Evolutionary conservation across 2,113 vertebrate genomes (phyloP), one percentile per base, ranked within the genome.

Genomic region (Pungitius pungitius): DNA sequence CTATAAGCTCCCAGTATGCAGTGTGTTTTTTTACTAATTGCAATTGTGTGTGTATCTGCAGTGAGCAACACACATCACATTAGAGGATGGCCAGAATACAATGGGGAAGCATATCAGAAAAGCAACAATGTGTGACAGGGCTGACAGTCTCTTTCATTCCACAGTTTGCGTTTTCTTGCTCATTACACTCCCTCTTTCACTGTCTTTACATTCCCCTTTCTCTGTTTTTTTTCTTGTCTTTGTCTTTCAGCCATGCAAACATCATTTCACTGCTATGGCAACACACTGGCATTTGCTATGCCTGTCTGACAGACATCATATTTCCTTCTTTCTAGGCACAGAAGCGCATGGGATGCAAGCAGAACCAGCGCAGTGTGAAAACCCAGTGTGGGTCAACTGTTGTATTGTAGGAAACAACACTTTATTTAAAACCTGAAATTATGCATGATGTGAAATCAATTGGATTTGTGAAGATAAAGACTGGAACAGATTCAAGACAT

Each of bases 61-160:
- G 27, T 37, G n/a, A 71, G 10, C 1, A 60, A 83, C 55, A 76
- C 24, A 54, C 3, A 72, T 42, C 52, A 39, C 26, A 77, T 84
- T 40, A 55, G 76, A 30, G 30, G 18, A 59, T 55, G 57, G 72
- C 52, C 20, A 58, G 47, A 64, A 73, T 17, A 52, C 56, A 55
- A 64, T 59, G 35, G 69, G 69, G 66, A 75, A 52, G 24, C 73
- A 24, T 62, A 60, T 85, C 76, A 73, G 59, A 20, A 63, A 77
- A 75, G 75, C 71, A 80, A 45, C n/a, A 40, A 49, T 79, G 78
- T 80, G 78, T 73, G 58, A 85, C 75, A 26, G 56, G 70, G 35
- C 80, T 82, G 67, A 83, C 83, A 81, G 27, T 62, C n/a, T 64
- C 39, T 26, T 30, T 10, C 18, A 24, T 54, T 45, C 35, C 67